Evolutionary conservation across 2,113 vertebrate genomes (phyloP), one percentile per base, ranked within the genome.

Genomic region (Cinclus cinclus): DNA sequence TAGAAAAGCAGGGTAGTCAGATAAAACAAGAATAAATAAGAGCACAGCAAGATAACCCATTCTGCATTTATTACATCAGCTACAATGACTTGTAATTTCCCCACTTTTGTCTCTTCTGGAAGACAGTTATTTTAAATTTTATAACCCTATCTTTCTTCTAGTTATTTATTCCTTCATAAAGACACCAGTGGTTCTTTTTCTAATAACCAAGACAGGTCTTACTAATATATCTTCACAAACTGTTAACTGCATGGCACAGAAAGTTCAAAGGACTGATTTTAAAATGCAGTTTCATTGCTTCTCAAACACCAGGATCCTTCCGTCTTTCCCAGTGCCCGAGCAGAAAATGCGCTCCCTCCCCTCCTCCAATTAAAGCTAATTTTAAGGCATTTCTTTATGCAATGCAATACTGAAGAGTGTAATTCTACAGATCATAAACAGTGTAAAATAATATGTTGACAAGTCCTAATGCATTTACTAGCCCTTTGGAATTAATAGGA

Each of bases 381-480:
- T 96, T 96, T 95, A 96, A 95, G 82, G 96, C 95, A 97, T 95
- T 94, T 96, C 92, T 97, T 96, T 95, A 92, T 79, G 96, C 95
- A 98, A 97, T 80, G 96, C 97, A 92, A 95, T 95, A 92, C 95
- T 83, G 95, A 98, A 97, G 96, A 97, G 96, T 84, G 93, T 98
- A 98, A 98, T 97, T 98, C 98, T 98, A 97, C 97, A 97, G 97
- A 98, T 97, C 98, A 98, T 98, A 98, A 98, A 98, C 97, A 96
- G 97, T 97, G 97, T 97, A 98, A 98, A 98, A 98, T 97, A 98
- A 98, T 98, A 98, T 97, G 98, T 97, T 98, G 98, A 98, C 98
- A 98, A 98, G 97, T 97, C 96, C 96, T 98, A 98, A 98, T 98
- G 97, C 98, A 98, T 98, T 98, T 98, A 98, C 97, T 98, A 98